Percentiles rank a stretch among this genome's conserved stretches.
These are phyloP conservation scores for Chrysolina oricalcia DNA, from an alignment of 2,888 invertebrate species.

Conservation along the genomic window DNA sequence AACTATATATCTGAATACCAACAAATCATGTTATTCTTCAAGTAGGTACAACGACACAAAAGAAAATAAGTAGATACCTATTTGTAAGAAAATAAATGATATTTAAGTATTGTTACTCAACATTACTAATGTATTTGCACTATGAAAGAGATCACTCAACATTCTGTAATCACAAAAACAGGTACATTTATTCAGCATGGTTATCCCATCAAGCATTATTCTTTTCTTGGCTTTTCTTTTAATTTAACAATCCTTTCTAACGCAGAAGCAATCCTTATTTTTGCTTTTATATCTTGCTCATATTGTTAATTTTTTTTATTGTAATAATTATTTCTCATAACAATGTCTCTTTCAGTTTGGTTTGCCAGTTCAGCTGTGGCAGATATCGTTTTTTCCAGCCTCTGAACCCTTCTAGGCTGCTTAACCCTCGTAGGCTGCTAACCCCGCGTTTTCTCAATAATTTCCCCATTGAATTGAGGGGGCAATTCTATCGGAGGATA, in stretches of 20 bases:
- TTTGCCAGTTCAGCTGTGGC: not conserved
- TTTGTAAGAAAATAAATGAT: not conserved
- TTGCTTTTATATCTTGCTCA: slow-evolving; percentile 15
- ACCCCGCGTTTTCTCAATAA: not conserved
- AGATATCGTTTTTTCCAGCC: slow-evolving; percentile 12
- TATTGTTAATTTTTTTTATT: slow-evolving; percentile 13
- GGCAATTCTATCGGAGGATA: slow-evolving; percentile 2
- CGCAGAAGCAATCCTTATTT: slow-evolving; percentile 13
- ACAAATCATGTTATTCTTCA: not conserved
- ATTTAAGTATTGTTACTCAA: not conserved
- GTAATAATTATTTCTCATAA: slow-evolving; percentile 7
- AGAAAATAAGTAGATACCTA: not conserved
- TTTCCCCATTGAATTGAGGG: not conserved
- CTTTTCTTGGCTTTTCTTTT: not conserved
- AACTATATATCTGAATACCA: not conserved
- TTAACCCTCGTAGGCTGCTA: slow-evolving; percentile 9
- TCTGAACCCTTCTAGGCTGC: slow-evolving; percentile 2
- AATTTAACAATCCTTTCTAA: not conserved
- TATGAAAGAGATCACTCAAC: not conserved
- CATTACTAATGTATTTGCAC: not conserved
- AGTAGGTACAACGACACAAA: not conserved
- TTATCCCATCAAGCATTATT: too few relatives aligned
- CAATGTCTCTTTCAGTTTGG: not conserved
- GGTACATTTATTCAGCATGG: not conserved
- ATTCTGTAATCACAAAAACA: not conserved